Evolutionary conservation across 2,113 vertebrate genomes (phyloP), one percentile per base, ranked within the genome.

Genomic region (Verasper variegatus): DNA sequence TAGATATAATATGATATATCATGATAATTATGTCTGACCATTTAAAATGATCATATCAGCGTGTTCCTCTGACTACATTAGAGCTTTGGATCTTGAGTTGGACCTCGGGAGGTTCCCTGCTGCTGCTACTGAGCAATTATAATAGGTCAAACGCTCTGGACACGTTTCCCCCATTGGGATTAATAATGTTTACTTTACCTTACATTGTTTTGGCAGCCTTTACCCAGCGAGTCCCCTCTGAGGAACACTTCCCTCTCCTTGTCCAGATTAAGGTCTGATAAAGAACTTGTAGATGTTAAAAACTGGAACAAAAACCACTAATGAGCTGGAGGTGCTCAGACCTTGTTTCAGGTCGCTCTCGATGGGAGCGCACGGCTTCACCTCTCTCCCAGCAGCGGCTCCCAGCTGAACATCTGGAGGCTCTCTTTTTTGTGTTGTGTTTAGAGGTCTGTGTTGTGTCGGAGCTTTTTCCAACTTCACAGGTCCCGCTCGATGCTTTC

Each of bases 251-350:
- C 40, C 35, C 42, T 49, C 73, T 68, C 76, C 35, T 71, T 72
- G 21, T 69, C 9, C 55, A 78, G 69, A 71, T 68, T 71, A 71
- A 42, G 49, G 71, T 83, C 80, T 83, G 74, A 85, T 86, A 68
- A 82, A 74, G 55, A 47, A 59, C 55, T 76, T 76, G 70, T 74
- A 65, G 52, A 27, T 59, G 49, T 75, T 87, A 80, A 60, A 31
- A 81, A 71, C 35, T 54, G 71, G 80, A 55, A 78, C 42, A 67
- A 68, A 87, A 83, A 72, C 56, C 70, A 24, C 56, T 71, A 72
- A 87, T 89, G 82, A 86, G 61, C 61, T 65, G 26, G 51, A 81
- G 67, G 68, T 57, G 40, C 70, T 72, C 37, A 0, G 68, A 40
- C n/a, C 14, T 71, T n/a, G 59, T 69, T 83, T 81, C 59, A 72